These are phyloP conservation scores for Thaumatotibia leucotreta DNA, from an alignment of 1,140 invertebrate genomes.

Conservation along the genomic window DNA sequence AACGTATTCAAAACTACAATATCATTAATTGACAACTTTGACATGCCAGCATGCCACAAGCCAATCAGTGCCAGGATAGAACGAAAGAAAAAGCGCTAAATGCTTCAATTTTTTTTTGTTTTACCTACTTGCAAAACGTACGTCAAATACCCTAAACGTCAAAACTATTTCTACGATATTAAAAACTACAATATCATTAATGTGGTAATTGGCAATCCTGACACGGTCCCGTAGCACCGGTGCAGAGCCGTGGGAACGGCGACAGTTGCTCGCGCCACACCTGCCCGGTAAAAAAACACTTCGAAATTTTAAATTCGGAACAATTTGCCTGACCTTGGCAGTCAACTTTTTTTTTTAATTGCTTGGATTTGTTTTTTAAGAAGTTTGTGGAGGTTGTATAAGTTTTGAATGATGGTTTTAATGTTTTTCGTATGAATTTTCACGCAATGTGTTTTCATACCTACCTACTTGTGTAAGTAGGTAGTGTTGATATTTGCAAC, in stretches of 20 bases:
- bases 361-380: slow-evolving; percentile 10
- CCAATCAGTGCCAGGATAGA: not conserved
- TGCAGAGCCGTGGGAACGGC: slow-evolving; percentile 47
- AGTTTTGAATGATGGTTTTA: not conserved
- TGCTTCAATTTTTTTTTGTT: no score
- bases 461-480: no score
- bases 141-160: no score
- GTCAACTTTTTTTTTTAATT: slow-evolving; percentile 32
- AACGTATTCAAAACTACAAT: no score
- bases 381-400: slow-evolving; percentile 12
- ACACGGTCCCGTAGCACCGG: slow-evolving; percentile 41
- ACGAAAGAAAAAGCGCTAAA: no score
- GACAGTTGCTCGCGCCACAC: slow-evolving; percentile 55
- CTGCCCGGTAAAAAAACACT: slow-evolving; percentile 64
- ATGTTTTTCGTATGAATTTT: not conserved
- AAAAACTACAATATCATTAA: slow-evolving; percentile 23
- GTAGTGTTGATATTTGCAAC: no score
- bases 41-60: not conserved
- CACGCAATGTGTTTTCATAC: no score
- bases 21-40: no score
- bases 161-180: not conserved
- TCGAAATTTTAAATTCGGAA: slow-evolving; percentile 64
- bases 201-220: slow-evolving; percentile 59
- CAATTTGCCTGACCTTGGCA: slow-evolving; percentile 55
- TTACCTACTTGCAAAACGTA: not conserved